Evolutionary conservation across 2,797 vertebrate species (phyloP).

Genomic region (Scolopax rusticola): DNA sequence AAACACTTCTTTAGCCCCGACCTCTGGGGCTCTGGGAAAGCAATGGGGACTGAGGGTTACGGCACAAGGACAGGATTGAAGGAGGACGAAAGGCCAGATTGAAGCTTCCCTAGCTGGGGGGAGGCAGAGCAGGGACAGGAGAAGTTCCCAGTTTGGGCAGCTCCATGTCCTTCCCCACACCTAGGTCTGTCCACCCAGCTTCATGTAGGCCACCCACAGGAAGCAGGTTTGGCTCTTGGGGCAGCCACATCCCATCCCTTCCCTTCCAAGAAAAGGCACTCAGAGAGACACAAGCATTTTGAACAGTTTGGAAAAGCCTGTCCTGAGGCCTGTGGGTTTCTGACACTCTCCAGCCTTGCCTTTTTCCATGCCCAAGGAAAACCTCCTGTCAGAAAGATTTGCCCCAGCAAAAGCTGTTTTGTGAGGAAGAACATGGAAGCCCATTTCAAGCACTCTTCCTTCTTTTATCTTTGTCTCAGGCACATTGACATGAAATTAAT

Average conservation of each 20-base stretch:
- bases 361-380: background rate
- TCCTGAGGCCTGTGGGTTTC: background rate
- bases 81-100: background rate
- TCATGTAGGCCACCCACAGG: background rate
- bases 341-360: background rate
- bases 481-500: conserved; percentile 54
- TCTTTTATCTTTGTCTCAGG: conserved; percentile 29
- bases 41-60: accelerated
- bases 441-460: background rate
- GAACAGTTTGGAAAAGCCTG: background rate
- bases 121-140: background rate
- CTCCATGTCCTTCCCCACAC: accelerated
- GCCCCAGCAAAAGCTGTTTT: background rate
- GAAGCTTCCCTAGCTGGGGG: background rate
- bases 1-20: background rate
- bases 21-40: background rate
- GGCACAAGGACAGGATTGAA: background rate
- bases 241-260: background rate
- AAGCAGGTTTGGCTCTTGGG: background rate
- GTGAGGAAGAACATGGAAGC: background rate
- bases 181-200: background rate
- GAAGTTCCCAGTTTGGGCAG: background rate
- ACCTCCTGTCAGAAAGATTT: background rate
- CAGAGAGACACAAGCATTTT: background rate
- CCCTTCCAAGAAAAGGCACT: background rate